Evolutionary conservation across 2,888 invertebrate genomes (phyloP), one percentile per base, ranked within the genome.

Genomic region (Drosophila cyrtoloma): DNA sequence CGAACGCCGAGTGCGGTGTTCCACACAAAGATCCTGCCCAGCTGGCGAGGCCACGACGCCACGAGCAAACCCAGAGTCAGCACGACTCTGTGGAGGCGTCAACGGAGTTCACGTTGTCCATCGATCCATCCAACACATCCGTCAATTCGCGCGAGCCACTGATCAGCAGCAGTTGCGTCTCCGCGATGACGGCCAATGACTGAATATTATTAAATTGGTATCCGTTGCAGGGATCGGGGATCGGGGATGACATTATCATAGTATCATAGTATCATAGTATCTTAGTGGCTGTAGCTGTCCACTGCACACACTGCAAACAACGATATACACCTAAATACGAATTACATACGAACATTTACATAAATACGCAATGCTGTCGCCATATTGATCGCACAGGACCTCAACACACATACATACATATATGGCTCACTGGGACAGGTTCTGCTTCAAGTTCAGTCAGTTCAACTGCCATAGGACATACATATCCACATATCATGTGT

Each of bases 1-100:
- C 92, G 6, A 95, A 67, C 94, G 95, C 88, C 88, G 94, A 67
- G 42, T 84, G 84, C 14, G 94, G 55, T 39, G 89, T 81, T 16
- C 92, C 89, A 66, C 90, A 87, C 71, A 92, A 92, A 57, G 92
- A 92, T 79, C 86, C 91, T n/a, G 95, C 61, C 93, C 95, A 87
- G 91, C 93, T 61, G 57, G 84, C 84, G 14, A 92, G 92, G 53
- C 93, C 94, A 2, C 92, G 94, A 28, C 93, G 94, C 16, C 95
- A 95, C 88, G 95, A 95, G 81, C 94, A 94, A 72, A 95, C 95
- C 3, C 95, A 95, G 90, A 95, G 95, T 58, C 95, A 95, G 78
- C 96, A 95, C 79, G 95, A 94, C 81, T 94, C 94, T 39, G 94
- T 94, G 33, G 94, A 94, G 81, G 92, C 92, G 10, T 91, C 92